Conservation (phyloP, 2,113 vertebrate species). For the Nyctereutes procyonoides region DNA sequence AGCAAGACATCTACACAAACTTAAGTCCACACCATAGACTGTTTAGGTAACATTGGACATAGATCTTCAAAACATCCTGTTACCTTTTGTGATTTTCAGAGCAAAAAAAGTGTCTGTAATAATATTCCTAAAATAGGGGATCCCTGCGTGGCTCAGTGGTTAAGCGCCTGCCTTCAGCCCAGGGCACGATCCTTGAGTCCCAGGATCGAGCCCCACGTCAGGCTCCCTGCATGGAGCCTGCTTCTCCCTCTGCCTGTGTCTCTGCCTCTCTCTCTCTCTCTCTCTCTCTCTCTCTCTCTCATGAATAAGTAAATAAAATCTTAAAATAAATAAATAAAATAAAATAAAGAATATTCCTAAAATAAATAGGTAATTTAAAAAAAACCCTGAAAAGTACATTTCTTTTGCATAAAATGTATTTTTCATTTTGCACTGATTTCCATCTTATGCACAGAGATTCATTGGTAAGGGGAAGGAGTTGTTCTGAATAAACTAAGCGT, state of each 20-base stretch:
- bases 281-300: too few species aligned
- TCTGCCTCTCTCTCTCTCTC: too few species aligned
- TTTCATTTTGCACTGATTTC: not conserved
- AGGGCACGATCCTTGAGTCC: too few species aligned
- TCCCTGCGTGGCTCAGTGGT: too few species aligned
- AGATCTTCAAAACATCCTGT: not conserved
- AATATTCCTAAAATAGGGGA: not conserved
- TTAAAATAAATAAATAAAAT: not conserved
- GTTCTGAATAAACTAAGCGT: not conserved
- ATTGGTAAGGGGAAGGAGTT: not conserved
- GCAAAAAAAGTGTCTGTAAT: not conserved
- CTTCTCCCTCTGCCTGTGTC: too few species aligned
- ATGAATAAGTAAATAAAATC: too few species aligned
- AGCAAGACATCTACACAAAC: not conserved
- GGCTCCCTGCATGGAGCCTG: too few species aligned
- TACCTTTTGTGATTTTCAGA: conserved; percentile 15
- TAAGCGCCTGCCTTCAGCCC: too few species aligned
- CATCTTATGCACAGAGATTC: not conserved
- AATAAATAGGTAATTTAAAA: not conserved
- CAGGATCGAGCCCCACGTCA: too few species aligned
- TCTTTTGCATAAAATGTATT: not conserved
- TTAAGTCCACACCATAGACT: not conserved
- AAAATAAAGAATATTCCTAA: not conserved
- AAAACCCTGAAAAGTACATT: not conserved
- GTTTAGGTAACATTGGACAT: not conserved